Evolutionary conservation across 2,888 invertebrate species (phyloP).

Genomic region (Caenorhabditis sulstoni): DNA sequence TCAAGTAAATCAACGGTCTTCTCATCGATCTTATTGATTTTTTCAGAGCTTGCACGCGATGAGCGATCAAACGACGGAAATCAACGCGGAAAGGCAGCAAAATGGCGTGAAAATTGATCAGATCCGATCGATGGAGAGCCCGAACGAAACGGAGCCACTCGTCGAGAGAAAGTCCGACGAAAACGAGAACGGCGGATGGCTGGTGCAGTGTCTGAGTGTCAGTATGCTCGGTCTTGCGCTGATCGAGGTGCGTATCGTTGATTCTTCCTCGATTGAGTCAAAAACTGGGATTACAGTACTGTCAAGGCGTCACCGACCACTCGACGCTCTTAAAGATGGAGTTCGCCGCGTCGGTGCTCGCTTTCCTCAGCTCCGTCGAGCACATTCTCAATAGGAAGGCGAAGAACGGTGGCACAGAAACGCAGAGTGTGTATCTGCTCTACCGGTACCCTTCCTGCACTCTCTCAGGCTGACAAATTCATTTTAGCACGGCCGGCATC

Average conservation of each 20-base stretch:
- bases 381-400: background rate
- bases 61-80: background rate
- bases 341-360: conserved; percentile 27
- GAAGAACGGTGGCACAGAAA: background rate
- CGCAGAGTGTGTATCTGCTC: conserved; percentile 21
- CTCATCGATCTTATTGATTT: too few species aligned
- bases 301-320: conserved; percentile 20
- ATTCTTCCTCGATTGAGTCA: background rate
- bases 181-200: background rate
- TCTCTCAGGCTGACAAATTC: background rate
- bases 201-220: background rate
- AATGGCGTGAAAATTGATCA: background rate
- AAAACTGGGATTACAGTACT: conserved; percentile 23
- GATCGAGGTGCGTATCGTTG: background rate
- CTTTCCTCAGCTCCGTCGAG: conserved; percentile 24
- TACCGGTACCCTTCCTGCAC: too few species aligned
- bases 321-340: conserved; percentile 46
- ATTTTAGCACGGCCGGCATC: conserved; percentile 39
- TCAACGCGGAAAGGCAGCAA: background rate
- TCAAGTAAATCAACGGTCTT: too few species aligned
- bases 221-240: background rate
- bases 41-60: too few species aligned
- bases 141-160: background rate
- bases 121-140: background rate
- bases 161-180: background rate